Percentiles rank a stretch among this genome's conserved stretches.
These are phyloP conservation scores for Ceratoteleas bidentatus DNA, from an alignment of 1,140 invertebrate species.

Conservation along the genomic window DNA sequence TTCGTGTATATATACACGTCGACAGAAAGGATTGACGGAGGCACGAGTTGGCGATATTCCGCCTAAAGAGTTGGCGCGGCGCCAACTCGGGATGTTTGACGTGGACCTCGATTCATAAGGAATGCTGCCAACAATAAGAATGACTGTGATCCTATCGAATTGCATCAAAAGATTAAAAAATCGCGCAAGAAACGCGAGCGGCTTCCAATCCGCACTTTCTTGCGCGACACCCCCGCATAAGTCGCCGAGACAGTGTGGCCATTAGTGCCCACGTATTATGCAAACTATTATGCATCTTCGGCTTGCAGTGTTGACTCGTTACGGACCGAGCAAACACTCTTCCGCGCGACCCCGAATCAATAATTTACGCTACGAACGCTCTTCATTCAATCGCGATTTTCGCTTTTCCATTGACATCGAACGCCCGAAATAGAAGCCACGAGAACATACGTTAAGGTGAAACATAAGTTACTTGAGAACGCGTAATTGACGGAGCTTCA, in stretches of 20 bases:
- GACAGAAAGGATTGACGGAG: constrained; percentile 64
- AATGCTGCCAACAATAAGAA: constrained; percentile 66
- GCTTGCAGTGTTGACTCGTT: constrained; percentile 39
- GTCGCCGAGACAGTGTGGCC: constrained; percentile 24
- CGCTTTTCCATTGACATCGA: too few species aligned
- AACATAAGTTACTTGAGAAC: too few species aligned
- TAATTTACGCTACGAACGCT: too few species aligned
- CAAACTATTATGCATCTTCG: constrained; percentile 39
- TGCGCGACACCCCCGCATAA: constrained; percentile 33
- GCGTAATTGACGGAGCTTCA: too few species aligned
- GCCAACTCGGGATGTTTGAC: constrained; percentile 67
- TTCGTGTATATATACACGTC: constrained; percentile 26
- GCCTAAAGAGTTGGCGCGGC: constrained; percentile 60
- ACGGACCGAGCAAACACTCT: neutral
- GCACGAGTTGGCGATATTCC: constrained; percentile 67
- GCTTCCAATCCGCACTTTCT: constrained; percentile 64
- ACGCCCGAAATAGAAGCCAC: too few species aligned
- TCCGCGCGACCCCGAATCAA: too few species aligned
- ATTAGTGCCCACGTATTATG: constrained; percentile 44
- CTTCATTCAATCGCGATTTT: too few species aligned
- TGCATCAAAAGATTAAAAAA: constrained; percentile 56
- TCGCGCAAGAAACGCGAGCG: constrained; percentile 49
- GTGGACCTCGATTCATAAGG: constrained; percentile 66
- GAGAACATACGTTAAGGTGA: too few species aligned
- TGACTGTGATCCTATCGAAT: constrained; percentile 67